A percentile compares a stretch with the other conserved stretches of the same genome.
These are phyloP conservation scores for Actinostola sp. DNA, from an alignment of 92 coral and sea anemone species.

Conservation along the genomic window DNA sequence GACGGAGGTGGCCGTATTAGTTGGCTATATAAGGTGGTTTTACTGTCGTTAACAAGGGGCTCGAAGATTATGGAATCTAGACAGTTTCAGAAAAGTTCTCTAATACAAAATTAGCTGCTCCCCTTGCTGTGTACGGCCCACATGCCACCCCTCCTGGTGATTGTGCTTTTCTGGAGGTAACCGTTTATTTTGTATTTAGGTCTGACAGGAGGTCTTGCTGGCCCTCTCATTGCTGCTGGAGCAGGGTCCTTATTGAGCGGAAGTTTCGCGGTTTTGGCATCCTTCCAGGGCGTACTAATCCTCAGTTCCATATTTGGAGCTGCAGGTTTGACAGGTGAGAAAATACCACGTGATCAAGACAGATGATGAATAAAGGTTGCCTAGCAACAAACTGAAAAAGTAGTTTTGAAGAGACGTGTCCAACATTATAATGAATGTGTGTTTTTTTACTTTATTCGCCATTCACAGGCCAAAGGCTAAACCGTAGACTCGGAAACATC, in stretches of 20 bases:
- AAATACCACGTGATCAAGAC: no score
- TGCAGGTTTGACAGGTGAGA: slow-evolving; percentile 82
- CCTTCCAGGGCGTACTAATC: slow-evolving; percentile 78
- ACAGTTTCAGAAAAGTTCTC: no score
- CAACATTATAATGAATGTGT: no score
- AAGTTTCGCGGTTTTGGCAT: slow-evolving; percentile 70
- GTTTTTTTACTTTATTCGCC: no score
- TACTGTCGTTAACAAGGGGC: no score
- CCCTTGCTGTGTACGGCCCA: no score
- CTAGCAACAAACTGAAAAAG: not conserved
- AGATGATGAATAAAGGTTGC: slow-evolving; percentile 2
- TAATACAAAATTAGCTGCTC: no score
- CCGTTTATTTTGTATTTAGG: slow-evolving; percentile 19
- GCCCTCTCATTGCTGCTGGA: slow-evolving; percentile 86
- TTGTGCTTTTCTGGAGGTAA: not conserved
- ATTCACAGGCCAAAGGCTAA: slow-evolving; percentile 62
- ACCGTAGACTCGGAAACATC: slow-evolving; percentile 74
- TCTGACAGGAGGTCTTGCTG: slow-evolving; percentile 84
- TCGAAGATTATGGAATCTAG: no score
- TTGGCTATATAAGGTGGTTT: no score
- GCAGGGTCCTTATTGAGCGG: slow-evolving; percentile 80
- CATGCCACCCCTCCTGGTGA: no score
- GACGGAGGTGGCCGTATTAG: no score
- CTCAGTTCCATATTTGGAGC: slow-evolving; percentile 92
- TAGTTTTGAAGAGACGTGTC: not conserved